Base-by-base conservation (phyloP, 2,113 vertebrate genomes). In the Diadophis punctatus region DNA sequence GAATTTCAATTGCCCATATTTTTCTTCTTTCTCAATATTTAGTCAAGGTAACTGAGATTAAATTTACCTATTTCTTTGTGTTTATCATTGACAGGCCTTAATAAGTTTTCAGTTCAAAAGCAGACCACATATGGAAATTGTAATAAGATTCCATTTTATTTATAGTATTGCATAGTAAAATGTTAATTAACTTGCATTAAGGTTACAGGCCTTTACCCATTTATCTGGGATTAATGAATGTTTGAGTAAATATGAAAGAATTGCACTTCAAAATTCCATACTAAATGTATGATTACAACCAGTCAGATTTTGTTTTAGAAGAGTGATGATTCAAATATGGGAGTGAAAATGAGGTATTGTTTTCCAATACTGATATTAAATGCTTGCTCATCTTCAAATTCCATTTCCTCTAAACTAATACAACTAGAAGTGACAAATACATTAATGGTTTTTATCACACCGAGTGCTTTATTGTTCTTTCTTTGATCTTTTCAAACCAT, bases 1-100 rank as follows among this genome's bases (percentile, higher is more conserved):
- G 96, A 95, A 95, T 97, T 90, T 92, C 22, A 94, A 96, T 93
- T 95, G 90, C 27, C 43, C 89, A 96, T 92, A n/a, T 68, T 55
- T 55, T 95, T 92, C 86, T 25, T 34, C 46, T 49, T 53, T 34
- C 95, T 96, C 93, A 94, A 60, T 96, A 96, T 97, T 97, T 97
- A 96, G 95, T 93, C 91, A 95, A 95, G 91, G 91, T 80, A 93
- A 95, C 93, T 95, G 93, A 96, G 93, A 68, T 95, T 95, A 95
- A 93, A 93, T 96, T 91, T 93, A 90, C 46, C 46, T 27, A 0
- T 93, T 84, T 92, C 94, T 97, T 93, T 93, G 84, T 91, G 34
- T 93, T 25, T 85, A 93, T 96, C 94, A 88, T 1, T 93, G 94
- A 90, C 90, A 88, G 63, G 43, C 63, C 88, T 89, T 96, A 96